phyloP scores from a whole-genome alignment of 2,888 invertebrate genomes.

The Slavum lentiscoides region DNA sequence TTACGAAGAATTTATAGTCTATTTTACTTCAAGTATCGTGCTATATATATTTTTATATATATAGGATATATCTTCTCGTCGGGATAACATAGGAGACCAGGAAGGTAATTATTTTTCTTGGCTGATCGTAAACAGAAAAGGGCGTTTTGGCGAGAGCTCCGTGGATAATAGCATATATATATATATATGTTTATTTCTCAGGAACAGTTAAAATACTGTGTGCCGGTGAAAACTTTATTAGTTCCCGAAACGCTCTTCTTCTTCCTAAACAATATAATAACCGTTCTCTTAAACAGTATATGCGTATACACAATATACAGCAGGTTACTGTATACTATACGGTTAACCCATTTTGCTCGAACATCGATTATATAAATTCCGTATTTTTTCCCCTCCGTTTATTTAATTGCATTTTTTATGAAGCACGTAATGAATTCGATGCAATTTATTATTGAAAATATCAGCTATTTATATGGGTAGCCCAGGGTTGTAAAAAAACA shows the following conservation, averaged over 20 bases:
- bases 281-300: background rate
- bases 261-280: constrained; percentile 9
- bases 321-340: background rate
- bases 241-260: constrained; percentile 13
- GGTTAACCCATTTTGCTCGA: background rate
- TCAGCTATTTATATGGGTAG: no score
- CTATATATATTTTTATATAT: background rate
- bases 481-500: no score
- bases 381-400: background rate
- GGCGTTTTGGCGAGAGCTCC: constrained; percentile 42
- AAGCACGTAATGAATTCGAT: background rate
- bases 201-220: constrained; percentile 11
- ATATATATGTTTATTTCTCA: background rate
- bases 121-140: constrained; percentile 42
- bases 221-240: constrained; percentile 41
- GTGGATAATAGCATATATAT: constrained; percentile 5
- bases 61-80: background rate
- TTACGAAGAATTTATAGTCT: constrained; percentile 2
- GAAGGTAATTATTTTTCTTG: constrained; percentile 48
- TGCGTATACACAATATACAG: no score
- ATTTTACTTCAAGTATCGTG: constrained; percentile 9
- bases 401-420: background rate
- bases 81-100: background rate
- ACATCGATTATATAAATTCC: background rate
- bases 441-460: background rate